Evolutionary conservation across 2,888 invertebrate species (phyloP).

Genomic region (Eremobia ochroleuca): DNA sequence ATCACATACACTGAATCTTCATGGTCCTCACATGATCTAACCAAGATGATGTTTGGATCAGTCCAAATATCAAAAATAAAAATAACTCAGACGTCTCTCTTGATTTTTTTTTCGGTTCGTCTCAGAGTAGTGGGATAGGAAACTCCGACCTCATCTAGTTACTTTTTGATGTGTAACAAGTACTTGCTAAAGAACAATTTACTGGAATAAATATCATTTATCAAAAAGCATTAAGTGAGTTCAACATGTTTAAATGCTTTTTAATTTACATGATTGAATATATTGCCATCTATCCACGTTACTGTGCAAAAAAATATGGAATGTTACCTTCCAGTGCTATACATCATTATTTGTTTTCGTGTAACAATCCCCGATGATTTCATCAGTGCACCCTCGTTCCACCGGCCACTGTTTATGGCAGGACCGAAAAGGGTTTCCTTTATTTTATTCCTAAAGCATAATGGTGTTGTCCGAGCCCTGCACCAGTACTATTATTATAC

Average conservation of each 20-base stretch:
- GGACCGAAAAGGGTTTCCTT: neutral
- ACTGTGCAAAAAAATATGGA: neutral
- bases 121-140: neutral
- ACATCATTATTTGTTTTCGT: neutral
- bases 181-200: neutral
- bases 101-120: neutral
- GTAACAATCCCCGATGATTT: neutral
- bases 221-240: neutral
- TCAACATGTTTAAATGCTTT: neutral
- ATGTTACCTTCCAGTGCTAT: neutral
- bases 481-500: neutral
- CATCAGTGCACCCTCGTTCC: constrained; percentile 2
- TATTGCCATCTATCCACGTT: neutral
- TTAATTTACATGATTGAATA: neutral
- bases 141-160: neutral
- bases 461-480: neutral
- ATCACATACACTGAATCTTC: neutral
- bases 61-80: too few relatives aligned
- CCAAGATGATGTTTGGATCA: neutral
- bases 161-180: neutral
- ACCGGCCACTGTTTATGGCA: neutral
- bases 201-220: neutral
- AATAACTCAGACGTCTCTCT: too few relatives aligned
- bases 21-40: neutral
- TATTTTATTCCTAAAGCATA: neutral